Base-by-base conservation (phyloP, 2,797 vertebrate genomes). In the Todus mexicanus region DNA sequence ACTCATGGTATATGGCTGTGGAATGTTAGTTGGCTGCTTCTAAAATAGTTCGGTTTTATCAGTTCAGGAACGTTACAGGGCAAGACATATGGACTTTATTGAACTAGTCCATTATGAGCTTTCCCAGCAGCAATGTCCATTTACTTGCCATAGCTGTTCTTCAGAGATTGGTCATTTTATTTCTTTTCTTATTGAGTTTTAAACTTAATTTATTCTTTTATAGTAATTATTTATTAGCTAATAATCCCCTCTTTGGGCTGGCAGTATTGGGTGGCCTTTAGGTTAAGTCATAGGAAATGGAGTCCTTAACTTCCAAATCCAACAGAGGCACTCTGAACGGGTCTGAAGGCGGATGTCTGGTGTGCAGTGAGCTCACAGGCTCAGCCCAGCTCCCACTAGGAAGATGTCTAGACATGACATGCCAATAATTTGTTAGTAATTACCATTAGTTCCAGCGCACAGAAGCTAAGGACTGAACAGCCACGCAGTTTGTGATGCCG, bases 1-100 rank as follows among this genome's bases (percentile, higher is more conserved):
- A 97, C 94, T 96, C 96, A 92, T 2, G 14, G 75, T 56, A 60
- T 15, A 76, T 13, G 84, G 68, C 85, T 93, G 79, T 92, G 95
- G 95, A 96, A 96, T 96, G 95, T 92, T 83, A 69, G 48, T 95
- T 96, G 95, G 89, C 95, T 79, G 82, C 50, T 81, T 57, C 57
- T 71, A 79, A 88, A 95, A 89, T 72, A 74, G 70, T 42, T 81
- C 86, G 51, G 11, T 79, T 94, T 96, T 90, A 95, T 94, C 95
- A 84, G 87, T 76, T 64, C 0, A 0, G 48, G 72, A 94, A 86
- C 63, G 35, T 83, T 73, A 48, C 84, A 74, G 84, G 47, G 47
- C 50, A 69, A 80, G 82, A 78, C 91, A 91, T 60, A 60, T 16
- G 65, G 94, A 72, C 85, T 93, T 76, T 31, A 84, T 53, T 81